phyloP scores from a whole-genome alignment of 2,797 vertebrate species.

The Eupleurogrammus muticus region DNA sequence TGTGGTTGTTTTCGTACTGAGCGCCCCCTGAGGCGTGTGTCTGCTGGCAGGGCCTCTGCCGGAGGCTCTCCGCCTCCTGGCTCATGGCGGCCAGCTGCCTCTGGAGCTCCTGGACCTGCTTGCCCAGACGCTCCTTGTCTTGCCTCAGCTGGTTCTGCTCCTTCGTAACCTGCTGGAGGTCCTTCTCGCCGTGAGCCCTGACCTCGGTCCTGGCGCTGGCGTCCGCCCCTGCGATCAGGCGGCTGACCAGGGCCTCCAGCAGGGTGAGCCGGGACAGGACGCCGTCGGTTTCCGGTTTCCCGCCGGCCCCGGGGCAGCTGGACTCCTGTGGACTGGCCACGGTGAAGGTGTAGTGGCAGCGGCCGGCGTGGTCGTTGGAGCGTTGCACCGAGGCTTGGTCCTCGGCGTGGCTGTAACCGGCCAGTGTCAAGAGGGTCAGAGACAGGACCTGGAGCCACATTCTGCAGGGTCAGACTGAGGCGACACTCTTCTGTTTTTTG shows the following conservation, averaged over 20 bases:
- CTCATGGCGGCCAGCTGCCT: constrained; percentile 71
- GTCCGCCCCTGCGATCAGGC: constrained; percentile 60
- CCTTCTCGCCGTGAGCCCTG: constrained; percentile 36
- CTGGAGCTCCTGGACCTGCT: constrained; percentile 75
- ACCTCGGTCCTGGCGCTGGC: constrained; percentile 13
- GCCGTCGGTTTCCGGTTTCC: constrained; percentile 75
- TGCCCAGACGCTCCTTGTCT: constrained; percentile 85
- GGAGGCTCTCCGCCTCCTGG: constrained; percentile 77
- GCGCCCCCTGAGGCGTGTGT: constrained; percentile 36
- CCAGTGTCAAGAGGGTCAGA: constrained; percentile 67
- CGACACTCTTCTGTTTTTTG: neutral
- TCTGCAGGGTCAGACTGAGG: constrained; percentile 18
- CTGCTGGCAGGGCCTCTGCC: constrained; percentile 73
- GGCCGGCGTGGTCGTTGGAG: constrained; percentile 77
- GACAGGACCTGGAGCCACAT: constrained; percentile 78
- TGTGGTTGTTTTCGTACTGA: constrained; percentile 53
- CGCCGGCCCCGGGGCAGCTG: constrained; percentile 78
- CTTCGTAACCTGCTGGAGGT: constrained; percentile 75
- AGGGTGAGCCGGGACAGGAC: constrained; percentile 80
- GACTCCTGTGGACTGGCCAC: constrained; percentile 86
- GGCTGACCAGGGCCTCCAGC: constrained; percentile 84
- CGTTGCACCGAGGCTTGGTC: constrained; percentile 78
- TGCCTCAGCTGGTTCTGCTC: constrained; percentile 85
- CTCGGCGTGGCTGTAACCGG: constrained; percentile 54
- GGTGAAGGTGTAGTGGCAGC: constrained; percentile 90